Conservation (phyloP, 2,113 vertebrate genomes). For the Arizona elegans region DNA sequence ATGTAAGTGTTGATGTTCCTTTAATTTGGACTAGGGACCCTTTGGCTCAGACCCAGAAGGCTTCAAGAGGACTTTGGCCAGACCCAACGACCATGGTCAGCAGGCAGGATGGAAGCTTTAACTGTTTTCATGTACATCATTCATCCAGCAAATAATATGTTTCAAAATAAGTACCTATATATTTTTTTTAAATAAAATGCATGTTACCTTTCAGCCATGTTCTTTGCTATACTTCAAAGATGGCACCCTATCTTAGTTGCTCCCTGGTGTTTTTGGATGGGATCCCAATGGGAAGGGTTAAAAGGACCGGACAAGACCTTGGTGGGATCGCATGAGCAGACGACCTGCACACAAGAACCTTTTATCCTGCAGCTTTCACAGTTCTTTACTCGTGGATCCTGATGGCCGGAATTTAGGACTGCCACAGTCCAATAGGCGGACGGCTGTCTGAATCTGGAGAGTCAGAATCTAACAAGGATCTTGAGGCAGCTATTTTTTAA, state of each 20-base stretch:
- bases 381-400: background rate
- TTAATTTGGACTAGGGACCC: background rate
- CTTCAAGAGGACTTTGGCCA: background rate
- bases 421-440: background rate
- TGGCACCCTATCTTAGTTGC: background rate
- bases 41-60: background rate
- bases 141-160: background rate
- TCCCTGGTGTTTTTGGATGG: background rate
- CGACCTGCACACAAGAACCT: background rate
- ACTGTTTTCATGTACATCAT: background rate
- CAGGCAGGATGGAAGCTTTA: background rate
- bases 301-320: background rate
- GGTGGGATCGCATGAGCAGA: background rate
- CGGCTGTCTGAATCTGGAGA: background rate
- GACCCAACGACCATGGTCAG: background rate
- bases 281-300: background rate
- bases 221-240: background rate
- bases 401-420: background rate
- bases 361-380: background rate
- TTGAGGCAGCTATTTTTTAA: background rate
- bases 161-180: background rate
- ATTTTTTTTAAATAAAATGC: background rate
- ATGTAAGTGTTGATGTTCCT: background rate
- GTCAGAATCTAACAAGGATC: background rate
- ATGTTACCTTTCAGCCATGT: background rate